phyloP scores from a whole-genome alignment of 2,888 invertebrate species.

The Thera obeliscata region DNA sequence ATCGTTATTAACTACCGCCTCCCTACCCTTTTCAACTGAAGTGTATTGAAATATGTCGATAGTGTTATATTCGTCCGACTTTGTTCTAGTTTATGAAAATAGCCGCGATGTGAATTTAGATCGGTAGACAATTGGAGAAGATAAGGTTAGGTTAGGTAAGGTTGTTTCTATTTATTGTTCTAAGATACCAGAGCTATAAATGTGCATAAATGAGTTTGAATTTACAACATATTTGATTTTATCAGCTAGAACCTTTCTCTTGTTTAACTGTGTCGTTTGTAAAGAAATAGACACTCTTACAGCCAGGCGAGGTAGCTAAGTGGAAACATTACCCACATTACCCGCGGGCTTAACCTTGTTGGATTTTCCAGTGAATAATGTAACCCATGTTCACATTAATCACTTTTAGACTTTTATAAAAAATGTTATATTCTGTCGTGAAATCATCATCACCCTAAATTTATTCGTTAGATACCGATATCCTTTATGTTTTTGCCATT shows the following conservation, averaged over 20 bases:
- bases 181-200: slow-evolving; percentile 22
- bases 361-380: slow-evolving; percentile 17
- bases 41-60: slow-evolving; percentile 59
- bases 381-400: slow-evolving; percentile 15
- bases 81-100: slow-evolving; percentile 44
- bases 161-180: slow-evolving; percentile 26
- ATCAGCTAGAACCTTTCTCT: slow-evolving; percentile 25
- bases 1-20: slow-evolving; percentile 78
- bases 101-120: slow-evolving; percentile 39
- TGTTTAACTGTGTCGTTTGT: slow-evolving; percentile 26
- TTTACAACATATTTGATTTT: slow-evolving; percentile 23
- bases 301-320: slow-evolving; percentile 10
- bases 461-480: slow-evolving; percentile 1
- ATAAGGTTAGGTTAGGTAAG: too few species aligned
- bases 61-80: slow-evolving; percentile 46
- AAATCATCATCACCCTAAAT: not conserved
- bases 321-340: slow-evolving; percentile 7
- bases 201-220: slow-evolving; percentile 28
- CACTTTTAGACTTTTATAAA: slow-evolving; percentile 3
- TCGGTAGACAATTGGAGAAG: slow-evolving; percentile 27
- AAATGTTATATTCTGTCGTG: not conserved
- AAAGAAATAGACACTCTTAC: slow-evolving; percentile 20
- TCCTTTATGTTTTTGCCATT: not conserved
- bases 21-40: slow-evolving; percentile 67
- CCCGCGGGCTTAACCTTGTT: slow-evolving; percentile 8